These are phyloP conservation scores for Malurus melanocephalus DNA, from an alignment of 2,113 vertebrate genomes.

Conservation along the genomic window DNA sequence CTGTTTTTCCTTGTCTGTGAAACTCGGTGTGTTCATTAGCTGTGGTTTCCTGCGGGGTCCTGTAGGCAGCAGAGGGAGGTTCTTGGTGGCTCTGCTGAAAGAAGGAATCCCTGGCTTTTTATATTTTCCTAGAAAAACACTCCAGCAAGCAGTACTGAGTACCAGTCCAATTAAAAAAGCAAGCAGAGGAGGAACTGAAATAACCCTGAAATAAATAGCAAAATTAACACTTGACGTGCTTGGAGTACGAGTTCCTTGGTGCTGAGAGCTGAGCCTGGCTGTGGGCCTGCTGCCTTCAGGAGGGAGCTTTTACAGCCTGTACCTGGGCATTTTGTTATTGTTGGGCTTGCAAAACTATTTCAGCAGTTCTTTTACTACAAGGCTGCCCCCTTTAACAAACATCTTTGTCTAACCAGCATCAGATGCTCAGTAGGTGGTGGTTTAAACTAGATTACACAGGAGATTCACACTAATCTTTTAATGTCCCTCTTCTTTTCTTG, in stretches of 20 bases:
- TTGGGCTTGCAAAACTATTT: neutral
- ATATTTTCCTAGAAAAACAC: neutral
- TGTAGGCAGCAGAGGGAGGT: neutral
- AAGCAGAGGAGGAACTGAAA: neutral
- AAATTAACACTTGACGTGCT: neutral
- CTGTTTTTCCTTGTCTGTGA: neutral
- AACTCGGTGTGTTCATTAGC: neutral
- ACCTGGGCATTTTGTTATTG: neutral
- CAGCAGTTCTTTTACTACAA: neutral
- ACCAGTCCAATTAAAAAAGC: neutral
- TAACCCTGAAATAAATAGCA: neutral
- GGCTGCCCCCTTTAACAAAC: neutral
- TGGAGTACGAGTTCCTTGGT: neutral
- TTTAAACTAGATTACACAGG: slow-evolving; percentile 61
- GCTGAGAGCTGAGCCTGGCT: neutral
- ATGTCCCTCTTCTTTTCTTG: slow-evolving; percentile 41
- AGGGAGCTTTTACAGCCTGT: neutral
- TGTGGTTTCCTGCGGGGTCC: neutral
- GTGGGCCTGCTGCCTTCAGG: neutral
- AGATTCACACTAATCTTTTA: slow-evolving; percentile 60
- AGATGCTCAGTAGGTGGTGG: slow-evolving; percentile 44
- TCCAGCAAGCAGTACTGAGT: neutral
- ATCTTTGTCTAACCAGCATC: slow-evolving; percentile 32
- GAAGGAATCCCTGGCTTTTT: neutral
- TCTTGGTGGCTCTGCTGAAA: neutral